Percentiles rank a stretch among this genome's conserved stretches.
These are phyloP conservation scores for Sapayoa aenigma DNA, from an alignment of 2,113 vertebrate species.

Conservation along the genomic window DNA sequence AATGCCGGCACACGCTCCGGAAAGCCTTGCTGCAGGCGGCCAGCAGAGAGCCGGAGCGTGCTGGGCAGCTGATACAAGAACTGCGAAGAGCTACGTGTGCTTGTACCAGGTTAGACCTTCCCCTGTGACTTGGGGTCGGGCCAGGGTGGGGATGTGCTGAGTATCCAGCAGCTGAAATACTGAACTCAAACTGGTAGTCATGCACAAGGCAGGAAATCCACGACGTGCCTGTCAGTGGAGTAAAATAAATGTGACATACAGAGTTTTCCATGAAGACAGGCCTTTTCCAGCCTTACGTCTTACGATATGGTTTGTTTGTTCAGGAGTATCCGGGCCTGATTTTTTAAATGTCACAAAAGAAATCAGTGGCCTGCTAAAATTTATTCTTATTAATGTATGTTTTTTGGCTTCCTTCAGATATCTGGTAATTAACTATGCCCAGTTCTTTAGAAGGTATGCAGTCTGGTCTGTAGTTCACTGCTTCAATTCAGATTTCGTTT, in stretches of 20 bases:
- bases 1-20: slow-evolving; percentile 89
- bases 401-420: background rate
- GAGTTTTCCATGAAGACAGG: background rate
- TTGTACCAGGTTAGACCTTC: slow-evolving; percentile 78
- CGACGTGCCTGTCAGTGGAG: background rate
- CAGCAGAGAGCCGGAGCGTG: slow-evolving; percentile 85
- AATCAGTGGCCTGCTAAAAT: background rate
- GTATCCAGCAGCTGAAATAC: background rate
- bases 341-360: background rate
- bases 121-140: background rate
- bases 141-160: background rate
- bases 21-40: slow-evolving; percentile 95
- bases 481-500: background rate
- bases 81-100: slow-evolving; percentile 76
- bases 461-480: background rate
- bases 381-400: background rate
- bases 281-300: background rate
- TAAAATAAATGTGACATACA: background rate
- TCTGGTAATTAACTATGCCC: background rate
- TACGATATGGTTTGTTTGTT: background rate
- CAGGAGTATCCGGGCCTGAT: background rate
- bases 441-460: background rate
- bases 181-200: background rate
- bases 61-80: slow-evolving; percentile 87
- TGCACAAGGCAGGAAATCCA: background rate